Conservation (phyloP, 2,888 invertebrate species). For the Adineta ricciae region DNA sequence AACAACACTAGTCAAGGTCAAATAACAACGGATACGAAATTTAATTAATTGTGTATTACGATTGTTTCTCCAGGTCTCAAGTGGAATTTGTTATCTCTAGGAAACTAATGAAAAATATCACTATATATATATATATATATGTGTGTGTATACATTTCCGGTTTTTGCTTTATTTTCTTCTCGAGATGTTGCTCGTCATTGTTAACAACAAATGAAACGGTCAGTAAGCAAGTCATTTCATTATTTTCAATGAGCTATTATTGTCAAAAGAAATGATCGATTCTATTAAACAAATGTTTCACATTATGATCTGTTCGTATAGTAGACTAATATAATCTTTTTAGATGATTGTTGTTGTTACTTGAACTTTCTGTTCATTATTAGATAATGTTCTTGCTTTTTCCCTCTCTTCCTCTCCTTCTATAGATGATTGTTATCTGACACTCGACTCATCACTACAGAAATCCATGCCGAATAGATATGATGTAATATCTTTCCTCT, state of each 20-base stretch:
- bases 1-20: background rate
- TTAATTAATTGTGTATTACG: background rate
- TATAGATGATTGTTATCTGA: background rate
- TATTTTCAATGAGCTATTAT: background rate
- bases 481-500: background rate
- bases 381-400: background rate
- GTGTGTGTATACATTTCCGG: too few species aligned
- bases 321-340: background rate
- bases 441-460: conserved; percentile 9
- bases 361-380: conserved; percentile 13
- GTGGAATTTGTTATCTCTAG: background rate
- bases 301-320: background rate
- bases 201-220: background rate
- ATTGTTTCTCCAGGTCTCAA: background rate
- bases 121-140: too few species aligned
- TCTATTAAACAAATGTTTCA: background rate
- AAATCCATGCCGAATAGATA: background rate
- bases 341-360: background rate
- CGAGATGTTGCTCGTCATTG: too few species aligned
- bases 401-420: background rate
- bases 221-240: background rate
- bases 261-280: background rate
- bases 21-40: background rate
- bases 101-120: too few species aligned
- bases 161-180: too few species aligned